These are phyloP conservation scores for Planiliza haematocheilus DNA, from an alignment of 2,113 vertebrate species.

Conservation along the genomic window DNA sequence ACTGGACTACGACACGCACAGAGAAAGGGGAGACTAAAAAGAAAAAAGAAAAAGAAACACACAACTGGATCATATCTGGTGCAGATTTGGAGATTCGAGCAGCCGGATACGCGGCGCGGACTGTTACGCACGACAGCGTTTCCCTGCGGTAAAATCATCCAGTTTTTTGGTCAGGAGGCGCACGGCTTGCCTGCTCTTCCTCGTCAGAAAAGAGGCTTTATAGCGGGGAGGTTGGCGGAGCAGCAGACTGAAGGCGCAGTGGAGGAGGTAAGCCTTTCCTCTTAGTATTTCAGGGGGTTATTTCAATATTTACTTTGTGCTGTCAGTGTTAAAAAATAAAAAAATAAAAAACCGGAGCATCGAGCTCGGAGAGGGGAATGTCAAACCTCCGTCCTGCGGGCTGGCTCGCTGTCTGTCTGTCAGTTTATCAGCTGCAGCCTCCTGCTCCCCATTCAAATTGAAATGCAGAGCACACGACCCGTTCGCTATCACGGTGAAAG, in stretches of 20 bases:
- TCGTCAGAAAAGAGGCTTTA: slow-evolving; percentile 37
- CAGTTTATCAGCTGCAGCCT: slow-evolving; percentile 36
- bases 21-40: background rate
- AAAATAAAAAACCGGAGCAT: too few species aligned
- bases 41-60: background rate
- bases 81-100: slow-evolving; percentile 2
- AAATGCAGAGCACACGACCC: background rate
- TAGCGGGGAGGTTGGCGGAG: slow-evolving; percentile 39
- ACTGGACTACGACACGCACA: slow-evolving; percentile 24
- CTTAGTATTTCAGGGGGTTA: too few species aligned
- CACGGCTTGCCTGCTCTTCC: slow-evolving; percentile 49
- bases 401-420: slow-evolving; percentile 10
- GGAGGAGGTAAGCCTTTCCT: slow-evolving; percentile 63
- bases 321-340: too few species aligned
- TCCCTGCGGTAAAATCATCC: slow-evolving; percentile 45
- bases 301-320: background rate
- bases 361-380: slow-evolving; percentile 20
- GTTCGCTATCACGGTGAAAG: background rate
- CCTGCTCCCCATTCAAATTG: background rate
- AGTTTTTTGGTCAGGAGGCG: slow-evolving; percentile 33
- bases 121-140: slow-evolving; percentile 48
- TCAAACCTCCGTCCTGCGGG: slow-evolving; percentile 17
- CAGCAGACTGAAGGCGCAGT: slow-evolving; percentile 51
- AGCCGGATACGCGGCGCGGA: slow-evolving; percentile 40
- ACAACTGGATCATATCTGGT: slow-evolving; percentile 22